Evolutionary conservation across 2,888 invertebrate genomes (phyloP).

Genomic region (Ptychoptera albimana): DNA sequence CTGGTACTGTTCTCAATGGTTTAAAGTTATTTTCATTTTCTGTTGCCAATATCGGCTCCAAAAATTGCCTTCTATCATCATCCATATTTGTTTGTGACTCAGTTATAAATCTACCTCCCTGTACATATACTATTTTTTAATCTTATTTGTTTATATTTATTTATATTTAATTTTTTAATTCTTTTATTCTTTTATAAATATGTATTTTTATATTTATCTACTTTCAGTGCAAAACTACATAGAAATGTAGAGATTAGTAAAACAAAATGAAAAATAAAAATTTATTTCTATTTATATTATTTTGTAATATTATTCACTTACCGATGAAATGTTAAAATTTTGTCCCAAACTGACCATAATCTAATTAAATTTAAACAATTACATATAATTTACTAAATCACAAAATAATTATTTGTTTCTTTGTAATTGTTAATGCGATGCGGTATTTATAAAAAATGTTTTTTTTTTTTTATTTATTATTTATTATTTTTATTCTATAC

Average conservation of each 20-base stretch:
- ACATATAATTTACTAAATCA: too few relatives aligned
- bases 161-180: too few relatives aligned
- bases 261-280: neutral
- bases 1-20: conserved; percentile 23
- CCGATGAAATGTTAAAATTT: conserved; percentile 16
- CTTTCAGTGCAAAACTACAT: neutral
- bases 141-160: neutral
- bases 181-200: too few relatives aligned
- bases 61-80: conserved; percentile 19
- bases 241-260: neutral
- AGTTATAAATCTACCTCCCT: conserved; percentile 19
- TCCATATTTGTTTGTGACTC: conserved; percentile 13
- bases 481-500: too few relatives aligned
- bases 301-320: conserved; percentile 8
- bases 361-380: too few relatives aligned
- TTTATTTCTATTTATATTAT: neutral
- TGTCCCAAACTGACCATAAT: conserved; percentile 16
- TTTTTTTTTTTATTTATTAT: too few relatives aligned
- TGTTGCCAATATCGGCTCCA: conserved; percentile 24
- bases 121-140: neutral
- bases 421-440: too few relatives aligned
- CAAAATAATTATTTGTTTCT: too few relatives aligned
- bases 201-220: neutral
- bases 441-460: too few relatives aligned
- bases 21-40: conserved; percentile 19